Evolutionary conservation across 2,888 invertebrate genomes (phyloP).

Genomic region (Dorcus parallelipipedus): DNA sequence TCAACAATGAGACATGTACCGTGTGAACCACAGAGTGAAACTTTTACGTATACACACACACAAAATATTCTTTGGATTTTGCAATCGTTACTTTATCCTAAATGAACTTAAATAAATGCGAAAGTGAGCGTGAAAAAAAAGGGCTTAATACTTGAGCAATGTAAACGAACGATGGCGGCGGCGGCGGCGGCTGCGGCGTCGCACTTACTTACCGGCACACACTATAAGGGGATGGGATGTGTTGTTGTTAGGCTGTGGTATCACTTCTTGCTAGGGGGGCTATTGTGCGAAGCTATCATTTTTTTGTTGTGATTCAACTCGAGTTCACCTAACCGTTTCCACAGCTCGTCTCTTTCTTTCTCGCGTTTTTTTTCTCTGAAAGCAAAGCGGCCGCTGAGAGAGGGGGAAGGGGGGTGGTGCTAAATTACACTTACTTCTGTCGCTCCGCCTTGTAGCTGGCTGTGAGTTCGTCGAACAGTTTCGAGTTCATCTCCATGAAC

Average conservation of each 20-base stretch:
- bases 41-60: too few species aligned
- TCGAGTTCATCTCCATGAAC: conserved; percentile 99
- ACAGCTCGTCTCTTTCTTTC: conserved; percentile 95
- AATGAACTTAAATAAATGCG: too few species aligned
- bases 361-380: conserved; percentile 90
- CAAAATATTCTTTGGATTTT: too few species aligned
- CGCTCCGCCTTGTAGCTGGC: conserved; percentile 98
- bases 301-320: conserved; percentile 68
- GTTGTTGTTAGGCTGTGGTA: conserved; percentile 43
- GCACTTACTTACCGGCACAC: conserved; percentile 30
- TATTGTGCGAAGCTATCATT: conserved; percentile 34
- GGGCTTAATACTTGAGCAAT: too few species aligned
- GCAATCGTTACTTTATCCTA: too few species aligned
- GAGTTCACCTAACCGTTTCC: conserved; percentile 92
- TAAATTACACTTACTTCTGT: conserved; percentile 94
- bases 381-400: conserved; percentile 9
- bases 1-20: too few species aligned
- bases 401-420: background rate
- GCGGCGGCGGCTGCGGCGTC: too few species aligned
- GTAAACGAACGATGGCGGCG: too few species aligned
- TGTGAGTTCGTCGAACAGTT: conserved; percentile 97
- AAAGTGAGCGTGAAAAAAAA: too few species aligned
- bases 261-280: conserved; percentile 48
- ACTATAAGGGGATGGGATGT: conserved; percentile 36
- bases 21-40: too few species aligned